These are phyloP conservation scores for Odontamblyopus lacepedii DNA, from an alignment of 2,797 vertebrate species.

Conservation along the genomic window DNA sequence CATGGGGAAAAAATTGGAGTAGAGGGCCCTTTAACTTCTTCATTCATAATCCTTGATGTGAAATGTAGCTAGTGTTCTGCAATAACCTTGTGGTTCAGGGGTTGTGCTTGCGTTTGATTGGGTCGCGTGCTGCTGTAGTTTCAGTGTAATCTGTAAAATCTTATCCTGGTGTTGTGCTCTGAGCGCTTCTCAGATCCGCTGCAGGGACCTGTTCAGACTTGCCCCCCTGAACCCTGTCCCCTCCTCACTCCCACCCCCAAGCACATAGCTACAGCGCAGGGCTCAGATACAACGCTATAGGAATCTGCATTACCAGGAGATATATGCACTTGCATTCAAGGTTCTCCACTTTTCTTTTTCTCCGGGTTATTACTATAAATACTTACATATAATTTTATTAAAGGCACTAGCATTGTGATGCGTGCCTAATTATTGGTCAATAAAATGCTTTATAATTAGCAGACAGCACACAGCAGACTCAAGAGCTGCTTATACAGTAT, in stretches of 20 bases:
- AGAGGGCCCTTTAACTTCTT: too few species aligned
- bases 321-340: background rate
- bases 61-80: too few species aligned
- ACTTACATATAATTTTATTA: too few species aligned
- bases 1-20: too few species aligned
- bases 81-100: background rate
- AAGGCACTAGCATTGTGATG: too few species aligned
- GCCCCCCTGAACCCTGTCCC: constrained; percentile 24
- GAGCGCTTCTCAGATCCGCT: constrained; percentile 22
- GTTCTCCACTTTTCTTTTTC: background rate
- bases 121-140: constrained; percentile 22
- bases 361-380: too few species aligned
- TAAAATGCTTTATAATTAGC: too few species aligned
- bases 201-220: constrained; percentile 53
- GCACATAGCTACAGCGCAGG: background rate
- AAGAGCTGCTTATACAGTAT: too few species aligned
- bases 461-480: too few species aligned
- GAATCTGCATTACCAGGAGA: background rate
- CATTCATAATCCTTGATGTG: background rate
- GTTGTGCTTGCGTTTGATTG: background rate
- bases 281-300: background rate
- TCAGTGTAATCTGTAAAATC: constrained; percentile 46
- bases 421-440: too few species aligned
- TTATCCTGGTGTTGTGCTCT: constrained; percentile 32
- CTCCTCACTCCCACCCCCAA: background rate